Base-by-base conservation (phyloP, 2,797 vertebrate genomes). In the Sebastes variabilis region DNA sequence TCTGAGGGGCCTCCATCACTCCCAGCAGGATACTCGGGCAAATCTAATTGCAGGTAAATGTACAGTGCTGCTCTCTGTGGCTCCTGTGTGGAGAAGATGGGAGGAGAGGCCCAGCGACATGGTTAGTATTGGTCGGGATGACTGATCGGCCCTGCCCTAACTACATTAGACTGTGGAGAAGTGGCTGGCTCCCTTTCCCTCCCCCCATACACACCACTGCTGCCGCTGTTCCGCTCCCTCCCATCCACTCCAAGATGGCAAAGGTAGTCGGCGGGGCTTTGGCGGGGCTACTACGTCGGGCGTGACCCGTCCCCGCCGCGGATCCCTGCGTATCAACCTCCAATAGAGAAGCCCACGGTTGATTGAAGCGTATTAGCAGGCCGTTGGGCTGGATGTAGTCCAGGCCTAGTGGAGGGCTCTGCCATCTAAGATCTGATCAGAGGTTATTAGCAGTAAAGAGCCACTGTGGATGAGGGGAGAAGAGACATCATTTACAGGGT, bases 401-500 rank as follows among this genome's bases (percentile, higher is more conserved):
- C 89, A 84, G 89, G 86, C 80, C 79, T 56, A 54, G 77, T 34
- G 42, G 88, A 94, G 79, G 91, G 92, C 91, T 88, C 75, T 93
- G 92, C 94, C 93, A 91, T 94, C 93, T 93, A 84, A 89, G 93
- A 96, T 89, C 89, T 81, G 94, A 96, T 94, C 94, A 95, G 92
- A 93, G 93, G 95, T 96, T 95, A 96, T 96, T 96, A 94, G 94
- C 95, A 95, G 95, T 95, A 95, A 97, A 90, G 94, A 95, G 92
- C 93, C 93, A 95, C 96, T 90, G 78, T 88, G 93, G 93, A 93
- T 90, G 90, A 96, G 85, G 94, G 84, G 88, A 93, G 89, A 75
- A 3, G 92, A 96, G 94, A 93, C 94, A 94, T 97, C 94, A 96
- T 96, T 97, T 96, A 97, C 96, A 93, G 94, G 95, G 93, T 96